These are phyloP conservation scores for Rhodinocichla rosea DNA, from an alignment of 2,113 vertebrate genomes.

Conservation along the genomic window DNA sequence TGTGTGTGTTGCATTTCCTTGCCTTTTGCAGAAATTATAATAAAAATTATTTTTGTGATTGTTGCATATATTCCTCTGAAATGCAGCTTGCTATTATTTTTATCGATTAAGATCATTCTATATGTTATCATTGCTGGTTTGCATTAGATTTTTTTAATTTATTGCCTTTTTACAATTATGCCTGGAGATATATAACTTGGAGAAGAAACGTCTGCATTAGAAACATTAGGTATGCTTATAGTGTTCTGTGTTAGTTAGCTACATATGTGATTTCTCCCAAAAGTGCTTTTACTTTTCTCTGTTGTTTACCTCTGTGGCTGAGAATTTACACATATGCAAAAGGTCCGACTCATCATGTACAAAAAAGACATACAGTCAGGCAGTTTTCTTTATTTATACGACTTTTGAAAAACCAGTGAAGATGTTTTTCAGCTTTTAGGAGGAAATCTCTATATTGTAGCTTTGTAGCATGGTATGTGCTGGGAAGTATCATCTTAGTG, in stretches of 20 bases:
- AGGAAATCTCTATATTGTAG: not conserved
- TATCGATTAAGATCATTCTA: slow-evolving; percentile 60
- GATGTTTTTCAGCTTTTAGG: not conserved
- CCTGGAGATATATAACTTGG: slow-evolving; percentile 86
- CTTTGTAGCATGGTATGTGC: not conserved
- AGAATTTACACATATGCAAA: slow-evolving; percentile 56
- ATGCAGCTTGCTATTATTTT: slow-evolving; percentile 25
- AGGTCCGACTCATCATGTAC: slow-evolving; percentile 14
- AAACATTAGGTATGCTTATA: slow-evolving; percentile 84
- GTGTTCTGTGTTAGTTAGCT: slow-evolving; percentile 83
- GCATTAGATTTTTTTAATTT: slow-evolving; percentile 80
- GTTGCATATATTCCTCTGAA: slow-evolving; percentile 48
- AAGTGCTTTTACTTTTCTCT: slow-evolving; percentile 75
- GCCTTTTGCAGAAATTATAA: not conserved
- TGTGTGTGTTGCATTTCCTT: not conserved
- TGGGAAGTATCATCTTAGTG: not conserved
- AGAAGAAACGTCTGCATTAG: slow-evolving; percentile 86
- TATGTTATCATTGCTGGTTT: slow-evolving; percentile 70
- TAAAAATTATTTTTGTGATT: slow-evolving; percentile 6
- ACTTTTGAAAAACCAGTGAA: not conserved
- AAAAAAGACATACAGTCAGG: not conserved
- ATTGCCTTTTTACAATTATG: slow-evolving; percentile 82
- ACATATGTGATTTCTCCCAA: slow-evolving; percentile 77
- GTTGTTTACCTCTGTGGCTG: slow-evolving; percentile 74
- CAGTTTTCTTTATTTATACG: not conserved